A percentile compares a stretch with the other conserved stretches of the same genome.
Evolutionary conservation across 2,888 invertebrate species (phyloP).

Genomic region (Leucoma salicis): DNA sequence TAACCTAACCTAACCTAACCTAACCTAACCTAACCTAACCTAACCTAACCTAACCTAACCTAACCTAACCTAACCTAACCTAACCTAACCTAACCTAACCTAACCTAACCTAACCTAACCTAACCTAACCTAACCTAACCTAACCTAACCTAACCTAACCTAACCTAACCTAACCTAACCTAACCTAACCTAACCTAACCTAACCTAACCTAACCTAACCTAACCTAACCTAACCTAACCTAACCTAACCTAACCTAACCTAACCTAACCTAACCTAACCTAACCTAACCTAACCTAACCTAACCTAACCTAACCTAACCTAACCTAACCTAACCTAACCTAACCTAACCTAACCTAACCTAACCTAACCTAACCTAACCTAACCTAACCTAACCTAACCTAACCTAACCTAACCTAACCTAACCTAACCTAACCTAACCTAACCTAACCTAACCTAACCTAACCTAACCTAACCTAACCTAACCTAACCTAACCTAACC

Average conservation of each 20-base stretch:
- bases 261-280: neutral
- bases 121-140: slow-evolving; percentile 20
- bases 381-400: slow-evolving; percentile 24
- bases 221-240: slow-evolving; percentile 25
- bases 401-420: slow-evolving; percentile 3
- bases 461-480: slow-evolving; percentile 20
- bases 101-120: slow-evolving; percentile 19
- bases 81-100: slow-evolving; percentile 14
- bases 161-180: slow-evolving; percentile 15
- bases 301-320: slow-evolving; percentile 25
- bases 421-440: no score
- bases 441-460: slow-evolving; percentile 16
- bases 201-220: slow-evolving; percentile 25
- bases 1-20: slow-evolving; percentile 18
- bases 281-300: slow-evolving; percentile 24
- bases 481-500: slow-evolving; percentile 19
- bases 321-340: slow-evolving; percentile 21
- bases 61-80: slow-evolving; percentile 14
- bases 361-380: slow-evolving; percentile 23
- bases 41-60: slow-evolving; percentile 14
- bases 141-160: slow-evolving; percentile 19
- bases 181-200: slow-evolving; percentile 24
- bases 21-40: slow-evolving; percentile 11
- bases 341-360: slow-evolving; percentile 20
- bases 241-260: slow-evolving; percentile 22